Evolutionary conservation across 64 coral and sea anemone species (phyloP).

Genomic region (Catalaphyllia jardinei): DNA sequence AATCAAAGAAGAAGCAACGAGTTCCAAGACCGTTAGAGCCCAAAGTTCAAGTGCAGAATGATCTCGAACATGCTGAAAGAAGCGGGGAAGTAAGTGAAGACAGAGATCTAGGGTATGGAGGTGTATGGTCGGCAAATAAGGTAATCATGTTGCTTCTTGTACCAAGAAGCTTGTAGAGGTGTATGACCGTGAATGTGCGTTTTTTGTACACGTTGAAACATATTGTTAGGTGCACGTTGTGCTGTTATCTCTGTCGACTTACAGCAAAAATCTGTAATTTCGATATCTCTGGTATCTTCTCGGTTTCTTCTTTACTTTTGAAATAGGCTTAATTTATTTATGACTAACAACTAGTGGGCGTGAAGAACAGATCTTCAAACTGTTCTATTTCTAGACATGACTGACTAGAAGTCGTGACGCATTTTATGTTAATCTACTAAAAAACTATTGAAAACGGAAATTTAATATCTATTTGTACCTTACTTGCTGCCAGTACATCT

Average conservation of each 20-base stretch:
- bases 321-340: conserved; percentile 40
- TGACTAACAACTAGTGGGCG: conserved; percentile 20
- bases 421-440: too few relatives aligned
- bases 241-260: too few relatives aligned
- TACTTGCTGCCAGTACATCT: background rate
- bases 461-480: background rate
- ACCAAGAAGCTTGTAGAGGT: too few relatives aligned
- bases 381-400: background rate
- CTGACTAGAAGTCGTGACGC: too few relatives aligned
- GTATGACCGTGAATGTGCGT: too few relatives aligned
- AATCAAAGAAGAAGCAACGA: background rate
- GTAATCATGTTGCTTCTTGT: background rate
- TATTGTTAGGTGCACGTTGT: too few relatives aligned
- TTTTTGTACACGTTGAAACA: too few relatives aligned
- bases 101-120: conserved; percentile 60
- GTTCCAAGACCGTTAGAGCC: conserved; percentile 14
- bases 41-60: conserved; percentile 6
- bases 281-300: background rate
- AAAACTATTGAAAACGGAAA: background rate
- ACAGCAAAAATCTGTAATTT: background rate
- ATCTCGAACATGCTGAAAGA: background rate
- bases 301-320: background rate
- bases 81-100: conserved; percentile 57
- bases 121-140: conserved; percentile 44
- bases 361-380: background rate